A percentile compares a stretch with the other conserved stretches of the same genome.
Evolutionary conservation across 2,888 invertebrate species (phyloP).

Genomic region (Caenorhabditis doughertyi): DNA sequence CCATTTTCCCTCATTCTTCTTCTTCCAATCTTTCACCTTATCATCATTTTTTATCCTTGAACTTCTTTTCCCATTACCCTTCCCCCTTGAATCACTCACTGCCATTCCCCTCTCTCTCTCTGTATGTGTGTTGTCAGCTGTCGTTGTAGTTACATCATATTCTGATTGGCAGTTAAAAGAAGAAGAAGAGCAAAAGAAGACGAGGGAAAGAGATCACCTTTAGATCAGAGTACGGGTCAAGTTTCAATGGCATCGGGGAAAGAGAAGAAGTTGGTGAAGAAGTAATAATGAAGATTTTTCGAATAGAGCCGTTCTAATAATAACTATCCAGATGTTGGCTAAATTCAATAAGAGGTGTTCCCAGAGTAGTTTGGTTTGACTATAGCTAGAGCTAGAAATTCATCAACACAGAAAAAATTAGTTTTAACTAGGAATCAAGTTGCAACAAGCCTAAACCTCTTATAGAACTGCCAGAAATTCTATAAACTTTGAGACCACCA

Average conservation of each 20-base stretch:
- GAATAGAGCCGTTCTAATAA: too few species aligned
- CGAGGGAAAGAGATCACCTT: not conserved
- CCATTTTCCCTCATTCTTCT: not conserved
- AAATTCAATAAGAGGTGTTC: too few species aligned
- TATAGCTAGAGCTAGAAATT: too few species aligned
- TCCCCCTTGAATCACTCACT: not conserved
- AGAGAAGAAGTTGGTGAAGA: not conserved
- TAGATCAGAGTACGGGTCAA: not conserved
- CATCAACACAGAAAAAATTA: too few species aligned
- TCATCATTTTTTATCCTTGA: not conserved
- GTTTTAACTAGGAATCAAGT: too few species aligned
- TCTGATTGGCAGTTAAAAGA: slow-evolving; percentile 7
- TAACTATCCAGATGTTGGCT: too few species aligned
- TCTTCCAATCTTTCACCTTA: not conserved
- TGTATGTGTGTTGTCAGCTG: not conserved
- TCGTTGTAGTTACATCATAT: slow-evolving; percentile 19
- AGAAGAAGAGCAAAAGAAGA: slow-evolving; percentile 1
- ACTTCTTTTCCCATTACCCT: not conserved
- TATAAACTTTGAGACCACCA: too few species aligned
- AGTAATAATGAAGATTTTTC: too few species aligned
- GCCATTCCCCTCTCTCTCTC: not conserved
- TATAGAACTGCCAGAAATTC: too few species aligned
- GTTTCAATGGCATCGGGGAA: not conserved
- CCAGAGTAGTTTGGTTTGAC: too few species aligned
- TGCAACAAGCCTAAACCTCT: too few species aligned